Percentiles rank a stretch among this genome's conserved stretches.
Evolutionary conservation across 2,113 vertebrate species (phyloP).

Genomic region (Percopsis transmontana): DNA sequence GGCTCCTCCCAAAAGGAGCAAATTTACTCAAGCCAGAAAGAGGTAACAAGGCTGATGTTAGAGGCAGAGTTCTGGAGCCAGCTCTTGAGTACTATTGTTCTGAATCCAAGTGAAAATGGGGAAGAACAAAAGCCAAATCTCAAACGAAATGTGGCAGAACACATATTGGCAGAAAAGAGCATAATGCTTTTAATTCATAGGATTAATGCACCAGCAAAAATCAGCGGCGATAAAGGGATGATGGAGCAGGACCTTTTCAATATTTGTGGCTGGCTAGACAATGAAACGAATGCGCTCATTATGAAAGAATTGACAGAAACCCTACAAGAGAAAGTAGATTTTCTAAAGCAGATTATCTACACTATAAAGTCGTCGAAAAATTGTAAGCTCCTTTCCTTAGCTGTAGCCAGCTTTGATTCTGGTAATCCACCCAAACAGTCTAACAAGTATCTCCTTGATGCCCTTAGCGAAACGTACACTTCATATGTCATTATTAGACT

Average conservation of each 20-base stretch:
- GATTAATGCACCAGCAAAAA: conserved; percentile 36
- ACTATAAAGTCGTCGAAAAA: conserved; percentile 52
- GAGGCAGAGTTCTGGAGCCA: conserved; percentile 75
- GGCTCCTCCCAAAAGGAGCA: conserved; percentile 40
- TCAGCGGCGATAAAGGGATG: conserved; percentile 14
- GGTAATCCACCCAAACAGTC: conserved; percentile 32
- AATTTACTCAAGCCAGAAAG: conserved; percentile 37
- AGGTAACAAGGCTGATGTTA: conserved; percentile 50
- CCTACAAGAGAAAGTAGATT: conserved; percentile 56
- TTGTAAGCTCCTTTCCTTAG: conserved; percentile 60
- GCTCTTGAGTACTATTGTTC: conserved; percentile 50
- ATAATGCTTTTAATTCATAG: conserved; percentile 54
- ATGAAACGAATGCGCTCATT: conserved; percentile 54
- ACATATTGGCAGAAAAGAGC: conserved; percentile 63
- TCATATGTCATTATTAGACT: conserved; percentile 67
- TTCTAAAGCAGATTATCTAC: conserved; percentile 59
- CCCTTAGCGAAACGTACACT: conserved; percentile 64
- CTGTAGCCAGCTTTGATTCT: conserved; percentile 42
- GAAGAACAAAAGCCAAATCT: conserved; percentile 18
- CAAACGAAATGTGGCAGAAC: conserved; percentile 48
- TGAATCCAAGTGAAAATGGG: conserved; percentile 29
- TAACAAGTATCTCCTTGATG: conserved; percentile 66
- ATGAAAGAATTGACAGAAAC: conserved; percentile 58
- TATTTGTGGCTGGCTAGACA: conserved; percentile 59
- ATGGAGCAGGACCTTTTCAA: conserved; percentile 25